These are phyloP conservation scores for Drosophila greeni DNA, from an alignment of 2,888 invertebrate genomes.

Conservation along the genomic window DNA sequence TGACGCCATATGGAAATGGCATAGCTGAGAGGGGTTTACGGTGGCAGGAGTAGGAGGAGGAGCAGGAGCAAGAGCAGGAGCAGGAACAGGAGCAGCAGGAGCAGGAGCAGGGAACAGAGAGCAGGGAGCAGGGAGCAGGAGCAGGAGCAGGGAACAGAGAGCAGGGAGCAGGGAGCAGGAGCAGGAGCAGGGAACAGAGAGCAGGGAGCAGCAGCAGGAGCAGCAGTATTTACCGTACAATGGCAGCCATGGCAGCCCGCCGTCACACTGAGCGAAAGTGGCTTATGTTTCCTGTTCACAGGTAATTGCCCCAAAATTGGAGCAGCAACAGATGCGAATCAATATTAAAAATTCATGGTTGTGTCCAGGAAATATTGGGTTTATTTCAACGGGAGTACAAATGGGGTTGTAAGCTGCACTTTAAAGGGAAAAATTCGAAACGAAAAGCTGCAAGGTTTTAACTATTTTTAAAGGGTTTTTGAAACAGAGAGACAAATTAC, in stretches of 20 bases:
- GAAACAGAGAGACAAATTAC: too few species aligned
- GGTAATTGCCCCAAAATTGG: neutral
- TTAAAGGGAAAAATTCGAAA: neutral
- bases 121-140: too few species aligned
- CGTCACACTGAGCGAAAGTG: conserved; percentile 17
- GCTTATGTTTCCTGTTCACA: neutral
- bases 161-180: too few species aligned
- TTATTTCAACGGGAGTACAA: neutral
- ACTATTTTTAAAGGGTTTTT: too few species aligned
- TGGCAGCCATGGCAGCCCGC: conserved; percentile 34
- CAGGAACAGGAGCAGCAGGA: too few species aligned
- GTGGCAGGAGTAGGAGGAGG: conserved; percentile 9
- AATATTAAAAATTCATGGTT: neutral
- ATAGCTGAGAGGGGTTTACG: conserved; percentile 11
- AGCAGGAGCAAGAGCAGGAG: conserved; percentile 18
- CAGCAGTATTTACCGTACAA: conserved; percentile 52
- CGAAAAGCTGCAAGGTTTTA: neutral
- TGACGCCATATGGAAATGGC: conserved; percentile 66
- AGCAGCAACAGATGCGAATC: neutral
- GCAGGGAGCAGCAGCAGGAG: too few species aligned
- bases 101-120: too few species aligned
- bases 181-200: too few species aligned
- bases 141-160: too few species aligned
- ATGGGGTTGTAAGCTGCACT: neutral
- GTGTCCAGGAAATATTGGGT: neutral